Percentiles rank a stretch among this genome's conserved stretches.
Evolutionary conservation across 1,140 invertebrate species (phyloP).

Genomic region (Drosophila eugracilis): DNA sequence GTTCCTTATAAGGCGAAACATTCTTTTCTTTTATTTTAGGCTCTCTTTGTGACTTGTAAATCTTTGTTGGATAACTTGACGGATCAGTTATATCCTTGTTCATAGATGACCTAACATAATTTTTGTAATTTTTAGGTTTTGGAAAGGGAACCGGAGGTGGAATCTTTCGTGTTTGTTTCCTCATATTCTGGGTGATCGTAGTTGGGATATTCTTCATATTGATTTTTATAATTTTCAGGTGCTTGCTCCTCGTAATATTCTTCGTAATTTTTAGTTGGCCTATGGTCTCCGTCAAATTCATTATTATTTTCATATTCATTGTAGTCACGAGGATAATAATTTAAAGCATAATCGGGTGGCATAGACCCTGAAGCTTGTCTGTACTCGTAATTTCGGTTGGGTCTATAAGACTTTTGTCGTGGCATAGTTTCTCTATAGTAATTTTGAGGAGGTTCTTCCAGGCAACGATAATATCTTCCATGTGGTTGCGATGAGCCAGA

Average conservation of each 20-base stretch:
- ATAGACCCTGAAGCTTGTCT: conserved; percentile 16
- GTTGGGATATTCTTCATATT: neutral
- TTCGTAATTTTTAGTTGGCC: neutral
- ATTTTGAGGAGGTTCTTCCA: neutral
- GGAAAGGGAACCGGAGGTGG: no score
- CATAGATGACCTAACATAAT: accelerated
- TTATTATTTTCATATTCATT: neutral
- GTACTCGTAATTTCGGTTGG: neutral
- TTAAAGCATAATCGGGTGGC: conserved; percentile 2
- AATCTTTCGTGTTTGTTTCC: neutral
- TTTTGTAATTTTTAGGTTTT: neutral
- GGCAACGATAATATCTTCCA: neutral
- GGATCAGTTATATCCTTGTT: neutral
- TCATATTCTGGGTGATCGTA: neutral
- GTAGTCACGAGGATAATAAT: neutral
- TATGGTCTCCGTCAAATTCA: neutral
- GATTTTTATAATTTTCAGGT: neutral
- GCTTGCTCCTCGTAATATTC: neutral
- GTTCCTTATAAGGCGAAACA: neutral
- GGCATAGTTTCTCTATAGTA: neutral
- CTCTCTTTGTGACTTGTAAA: neutral
- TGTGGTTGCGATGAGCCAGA: neutral
- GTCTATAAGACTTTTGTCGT: no score
- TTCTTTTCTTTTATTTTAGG: neutral
- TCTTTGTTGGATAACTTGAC: neutral